Evolutionary conservation across 2,113 vertebrate genomes (phyloP), one percentile per base, ranked within the genome.

Genomic region (Bambusicola thoracicus): DNA sequence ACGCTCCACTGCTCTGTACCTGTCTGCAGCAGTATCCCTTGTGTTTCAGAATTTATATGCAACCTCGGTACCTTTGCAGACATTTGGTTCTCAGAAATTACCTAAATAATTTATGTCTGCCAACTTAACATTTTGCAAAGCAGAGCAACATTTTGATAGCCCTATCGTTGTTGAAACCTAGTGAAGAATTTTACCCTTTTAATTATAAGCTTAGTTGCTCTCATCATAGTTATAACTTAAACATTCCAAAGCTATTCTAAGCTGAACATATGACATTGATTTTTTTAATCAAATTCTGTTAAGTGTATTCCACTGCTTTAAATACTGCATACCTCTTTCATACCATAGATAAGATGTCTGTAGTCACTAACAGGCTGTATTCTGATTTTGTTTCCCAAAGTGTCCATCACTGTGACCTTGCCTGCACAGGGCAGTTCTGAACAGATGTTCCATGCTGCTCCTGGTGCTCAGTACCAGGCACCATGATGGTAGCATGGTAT

Each of bases 41-140:
- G 51, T 34, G 5, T 41, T 59, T 78, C 89, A 84, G 59, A 58
- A 92, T 93, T 92, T 81, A 90, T 73, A 93, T 85, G 79, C 81
- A 95, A 61, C 58, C 62, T 68, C 70, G 38, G 65, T 78, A 85
- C 36, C 80, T 85, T 30, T 72, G 74, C 81, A 75, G 73, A 32
- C 18, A 66, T 87, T 91, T 69, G 59, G 81, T n/a, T 94, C 90
- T 85, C 69, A 95, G 73, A 80, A 92, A 93, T 68, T 18, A 46
- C 34, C 92, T 66, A 43, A 88, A 92, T 94, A 63, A 94, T 94
- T 94, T 81, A 76, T 59, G 49, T 27, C 30, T 61, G 36, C 79
- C 72, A 48, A 34, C 63, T 85, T 84, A 78, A 90, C 66, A 74
- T 92, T 96, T 89, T 80, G 87, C 87, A 81, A 92, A 95, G 72